A percentile compares a stretch with the other conserved stretches of the same genome.
Evolutionary conservation across 2,113 vertebrate genomes (phyloP).

Genomic region (Trematocara variabile): DNA sequence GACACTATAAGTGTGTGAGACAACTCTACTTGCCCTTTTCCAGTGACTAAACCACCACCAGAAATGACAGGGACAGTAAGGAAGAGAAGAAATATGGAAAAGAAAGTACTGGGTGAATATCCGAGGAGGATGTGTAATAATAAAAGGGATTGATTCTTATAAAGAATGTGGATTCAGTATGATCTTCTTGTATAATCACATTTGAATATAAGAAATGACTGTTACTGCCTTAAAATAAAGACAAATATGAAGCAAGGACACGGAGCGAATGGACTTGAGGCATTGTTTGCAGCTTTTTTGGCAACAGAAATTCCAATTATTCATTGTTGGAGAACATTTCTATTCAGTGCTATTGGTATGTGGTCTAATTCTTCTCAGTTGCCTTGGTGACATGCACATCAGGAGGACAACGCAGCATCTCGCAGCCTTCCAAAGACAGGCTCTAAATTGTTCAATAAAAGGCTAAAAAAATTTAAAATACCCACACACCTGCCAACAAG

Average conservation of each 20-base stretch:
- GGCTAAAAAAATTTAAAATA: background rate
- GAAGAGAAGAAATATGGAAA: background rate
- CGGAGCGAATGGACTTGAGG: background rate
- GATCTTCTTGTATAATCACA: background rate
- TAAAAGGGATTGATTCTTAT: background rate
- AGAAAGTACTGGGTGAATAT: background rate
- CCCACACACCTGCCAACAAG: conserved; percentile 83
- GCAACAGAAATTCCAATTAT: conserved; percentile 61
- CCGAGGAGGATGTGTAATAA: background rate
- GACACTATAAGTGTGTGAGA: conserved; percentile 9
- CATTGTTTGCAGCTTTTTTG: background rate
- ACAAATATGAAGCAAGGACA: background rate
- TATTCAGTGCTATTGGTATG: conserved; percentile 50
- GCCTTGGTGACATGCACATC: conserved; percentile 65
- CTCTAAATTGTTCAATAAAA: background rate
- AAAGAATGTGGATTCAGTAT: background rate
- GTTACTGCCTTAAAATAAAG: background rate
- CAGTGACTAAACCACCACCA: conserved; percentile 22
- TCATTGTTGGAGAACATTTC: conserved; percentile 55
- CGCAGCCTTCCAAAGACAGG: background rate
- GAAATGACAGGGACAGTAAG: background rate
- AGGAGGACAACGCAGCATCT: conserved; percentile 12
- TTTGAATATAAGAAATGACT: background rate
- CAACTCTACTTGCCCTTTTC: conserved; percentile 5
- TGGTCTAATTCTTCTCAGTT: conserved; percentile 63